phyloP scores from a whole-genome alignment of 2,113 vertebrate species.

The Podarcis muralis region DNA sequence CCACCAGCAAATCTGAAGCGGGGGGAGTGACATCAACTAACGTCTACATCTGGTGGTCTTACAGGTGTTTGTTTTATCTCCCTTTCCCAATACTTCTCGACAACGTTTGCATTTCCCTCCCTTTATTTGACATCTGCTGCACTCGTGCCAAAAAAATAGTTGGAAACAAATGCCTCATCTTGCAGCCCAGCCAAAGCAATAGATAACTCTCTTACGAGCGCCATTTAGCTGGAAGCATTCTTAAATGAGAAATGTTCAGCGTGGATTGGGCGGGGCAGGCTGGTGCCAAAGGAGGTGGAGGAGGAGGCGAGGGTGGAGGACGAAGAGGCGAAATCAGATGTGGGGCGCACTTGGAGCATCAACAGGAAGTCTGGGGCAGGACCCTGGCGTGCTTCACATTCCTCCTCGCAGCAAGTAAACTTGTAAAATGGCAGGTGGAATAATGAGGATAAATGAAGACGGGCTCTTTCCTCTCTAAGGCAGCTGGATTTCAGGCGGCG shows the following conservation, averaged over 20 bases:
- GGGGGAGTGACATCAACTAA: not conserved
- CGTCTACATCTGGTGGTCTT: not conserved
- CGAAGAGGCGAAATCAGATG: not conserved
- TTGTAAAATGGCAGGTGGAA: conserved; percentile 30
- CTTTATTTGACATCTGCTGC: not conserved
- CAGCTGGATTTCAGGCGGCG: conserved; percentile 20
- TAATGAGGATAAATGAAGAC: conserved; percentile 28
- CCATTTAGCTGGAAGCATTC: conserved; percentile 54
- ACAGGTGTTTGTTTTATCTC: conserved; percentile 21
- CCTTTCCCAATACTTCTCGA: not conserved
- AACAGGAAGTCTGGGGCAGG: conserved; percentile 18
- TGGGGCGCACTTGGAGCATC: conserved; percentile 8
- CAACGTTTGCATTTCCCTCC: not conserved
- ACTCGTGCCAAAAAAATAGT: conserved; percentile 33
- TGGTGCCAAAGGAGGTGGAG: conserved; percentile 44
- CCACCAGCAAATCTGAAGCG: not conserved
- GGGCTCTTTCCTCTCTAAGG: conserved; percentile 35
- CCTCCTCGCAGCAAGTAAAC: conserved; percentile 56
- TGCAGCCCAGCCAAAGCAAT: conserved; percentile 39
- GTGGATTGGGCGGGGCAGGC: conserved; percentile 57
- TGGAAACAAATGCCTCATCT: conserved; percentile 31
- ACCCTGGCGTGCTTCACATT: not conserved
- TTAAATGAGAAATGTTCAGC: conserved; percentile 58
- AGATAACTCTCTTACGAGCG: conserved; percentile 22
- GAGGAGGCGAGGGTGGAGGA: conserved; percentile 5